Percentiles rank a stretch among this genome's conserved stretches.
phyloP scores from a whole-genome alignment of 2,113 vertebrate species.

The Geococcyx californianus region DNA sequence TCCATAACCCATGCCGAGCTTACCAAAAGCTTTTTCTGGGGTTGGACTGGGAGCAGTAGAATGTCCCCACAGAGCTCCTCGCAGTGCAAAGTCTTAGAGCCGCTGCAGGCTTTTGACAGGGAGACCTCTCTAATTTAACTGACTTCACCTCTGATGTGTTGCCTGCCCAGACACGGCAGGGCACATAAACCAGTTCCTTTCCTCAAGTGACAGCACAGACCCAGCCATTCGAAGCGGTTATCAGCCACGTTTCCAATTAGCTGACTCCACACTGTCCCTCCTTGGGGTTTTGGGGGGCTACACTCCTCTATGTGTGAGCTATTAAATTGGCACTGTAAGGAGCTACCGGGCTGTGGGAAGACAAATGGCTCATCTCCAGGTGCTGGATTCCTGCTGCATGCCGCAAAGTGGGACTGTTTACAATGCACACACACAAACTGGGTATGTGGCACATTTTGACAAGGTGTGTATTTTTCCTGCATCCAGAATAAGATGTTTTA shows the following conservation, averaged over 20 bases:
- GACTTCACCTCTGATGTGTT: not conserved
- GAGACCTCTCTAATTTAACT: not conserved
- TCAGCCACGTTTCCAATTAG: not conserved
- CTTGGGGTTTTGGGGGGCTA: not conserved
- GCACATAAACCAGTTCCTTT: not conserved
- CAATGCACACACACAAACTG: not conserved
- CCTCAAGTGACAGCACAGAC: not conserved
- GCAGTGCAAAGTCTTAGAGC: not conserved
- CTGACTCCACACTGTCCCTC: not conserved
- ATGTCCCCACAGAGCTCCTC: not conserved
- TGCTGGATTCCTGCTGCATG: not conserved
- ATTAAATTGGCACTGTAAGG: not conserved
- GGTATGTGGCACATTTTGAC: not conserved
- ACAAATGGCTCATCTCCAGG: constrained; percentile 26
- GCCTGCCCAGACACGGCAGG: not conserved
- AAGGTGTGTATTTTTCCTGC: not conserved
- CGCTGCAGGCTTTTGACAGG: not conserved
- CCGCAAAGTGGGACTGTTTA: not conserved
- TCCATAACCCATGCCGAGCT: not conserved
- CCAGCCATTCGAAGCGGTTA: not conserved
- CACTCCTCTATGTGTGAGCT: not conserved
- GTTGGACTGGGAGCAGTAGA: not conserved
- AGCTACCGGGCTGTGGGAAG: not conserved
- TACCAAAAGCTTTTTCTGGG: not conserved
- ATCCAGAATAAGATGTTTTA: not conserved